A percentile compares a stretch with the other conserved stretches of the same genome.
These are phyloP conservation scores for Euspilapteryx auroguttella DNA, from an alignment of 2,888 invertebrate species.

Conservation along the genomic window DNA sequence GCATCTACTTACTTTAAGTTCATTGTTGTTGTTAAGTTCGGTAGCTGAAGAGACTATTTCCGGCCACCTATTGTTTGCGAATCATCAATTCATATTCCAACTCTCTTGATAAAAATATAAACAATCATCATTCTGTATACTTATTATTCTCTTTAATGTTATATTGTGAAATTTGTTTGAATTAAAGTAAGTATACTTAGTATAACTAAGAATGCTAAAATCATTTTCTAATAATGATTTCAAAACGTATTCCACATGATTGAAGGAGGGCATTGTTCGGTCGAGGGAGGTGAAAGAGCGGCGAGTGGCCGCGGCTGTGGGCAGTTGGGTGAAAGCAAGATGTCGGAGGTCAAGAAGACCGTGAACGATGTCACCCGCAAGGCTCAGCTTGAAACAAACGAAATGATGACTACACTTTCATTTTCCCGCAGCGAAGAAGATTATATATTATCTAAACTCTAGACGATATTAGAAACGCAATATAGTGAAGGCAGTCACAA, in stretches of 20 bases:
- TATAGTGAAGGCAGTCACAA: too few species aligned
- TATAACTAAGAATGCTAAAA: too few species aligned
- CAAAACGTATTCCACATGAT: too few species aligned
- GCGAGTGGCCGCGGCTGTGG: constrained; percentile 5
- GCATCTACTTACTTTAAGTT: constrained; percentile 16
- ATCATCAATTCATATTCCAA: constrained; percentile 24
- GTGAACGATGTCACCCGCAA: constrained; percentile 9
- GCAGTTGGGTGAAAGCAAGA: constrained; percentile 24
- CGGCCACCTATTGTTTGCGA: constrained; percentile 37
- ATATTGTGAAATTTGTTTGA: not conserved
- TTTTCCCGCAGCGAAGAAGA: too few species aligned
- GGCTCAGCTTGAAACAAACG: constrained; percentile 5
- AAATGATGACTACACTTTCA: too few species aligned
- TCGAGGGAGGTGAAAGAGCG: too few species aligned
- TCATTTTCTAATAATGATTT: too few species aligned
- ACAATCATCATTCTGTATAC: not conserved
- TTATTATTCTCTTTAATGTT: not conserved
- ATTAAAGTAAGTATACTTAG: too few species aligned
- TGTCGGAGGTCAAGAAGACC: constrained; percentile 25
- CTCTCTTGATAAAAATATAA: constrained; percentile 4
- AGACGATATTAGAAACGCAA: too few species aligned
- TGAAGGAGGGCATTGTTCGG: too few species aligned
- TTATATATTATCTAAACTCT: too few species aligned
- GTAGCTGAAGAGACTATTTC: constrained; percentile 19
- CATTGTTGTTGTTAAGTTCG: constrained; percentile 9